phyloP scores from a whole-genome alignment of 2,113 vertebrate species.

The Cyprinodon tularosa region DNA sequence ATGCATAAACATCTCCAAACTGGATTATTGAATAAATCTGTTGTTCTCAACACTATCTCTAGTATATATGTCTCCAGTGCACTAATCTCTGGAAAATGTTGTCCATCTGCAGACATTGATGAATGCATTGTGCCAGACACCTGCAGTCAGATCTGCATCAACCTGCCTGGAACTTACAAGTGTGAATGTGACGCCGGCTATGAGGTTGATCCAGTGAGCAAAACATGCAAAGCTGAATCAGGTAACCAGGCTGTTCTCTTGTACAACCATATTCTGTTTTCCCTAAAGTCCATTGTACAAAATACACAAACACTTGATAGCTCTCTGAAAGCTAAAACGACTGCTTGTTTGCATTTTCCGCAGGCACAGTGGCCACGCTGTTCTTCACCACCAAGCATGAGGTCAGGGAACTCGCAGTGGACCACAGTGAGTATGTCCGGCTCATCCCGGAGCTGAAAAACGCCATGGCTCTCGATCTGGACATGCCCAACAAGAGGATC shows the following conservation, averaged over 20 bases:
- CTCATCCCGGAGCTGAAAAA: slow-evolving; percentile 84
- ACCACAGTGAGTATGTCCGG: slow-evolving; percentile 81
- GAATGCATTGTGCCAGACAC: slow-evolving; percentile 82
- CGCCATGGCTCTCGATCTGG: slow-evolving; percentile 84
- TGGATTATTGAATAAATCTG: not conserved
- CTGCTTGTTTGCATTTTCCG: not conserved
- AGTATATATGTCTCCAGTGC: not conserved
- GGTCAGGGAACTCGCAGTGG: slow-evolving; percentile 84
- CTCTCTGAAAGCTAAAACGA: not conserved
- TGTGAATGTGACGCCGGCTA: slow-evolving; percentile 85
- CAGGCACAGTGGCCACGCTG: slow-evolving; percentile 82
- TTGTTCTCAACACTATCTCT: not conserved
- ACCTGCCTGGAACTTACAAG: slow-evolving; percentile 85
- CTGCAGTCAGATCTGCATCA: slow-evolving; percentile 88
- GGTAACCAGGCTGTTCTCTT: slow-evolving; percentile 67
- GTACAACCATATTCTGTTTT: not conserved
- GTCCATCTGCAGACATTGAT: slow-evolving; percentile 80
- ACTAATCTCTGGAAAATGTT: not conserved
- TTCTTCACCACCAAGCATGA: slow-evolving; percentile 88
- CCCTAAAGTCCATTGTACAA: not conserved
- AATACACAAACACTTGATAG: not conserved
- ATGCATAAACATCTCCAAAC: not conserved
- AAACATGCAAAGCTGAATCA: slow-evolving; percentile 81
- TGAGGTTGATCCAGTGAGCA: slow-evolving; percentile 78
- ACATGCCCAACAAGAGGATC: slow-evolving; percentile 81